Base-by-base conservation (phyloP, 2,113 vertebrate genomes). In the Merops nubicus region DNA sequence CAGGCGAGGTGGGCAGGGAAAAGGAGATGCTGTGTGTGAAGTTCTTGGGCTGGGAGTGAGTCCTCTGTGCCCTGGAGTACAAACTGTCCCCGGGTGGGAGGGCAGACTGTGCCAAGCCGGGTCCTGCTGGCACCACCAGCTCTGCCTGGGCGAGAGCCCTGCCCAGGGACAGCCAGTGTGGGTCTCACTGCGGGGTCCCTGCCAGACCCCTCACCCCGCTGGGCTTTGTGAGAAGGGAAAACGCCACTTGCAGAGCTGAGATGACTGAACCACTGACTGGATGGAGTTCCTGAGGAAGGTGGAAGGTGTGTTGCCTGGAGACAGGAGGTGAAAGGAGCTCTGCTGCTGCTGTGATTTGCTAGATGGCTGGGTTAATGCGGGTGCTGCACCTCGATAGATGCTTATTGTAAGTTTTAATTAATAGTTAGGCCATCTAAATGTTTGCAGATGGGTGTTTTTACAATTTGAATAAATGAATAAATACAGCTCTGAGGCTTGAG, bases 91-190 rank as follows among this genome's bases (percentile, higher is more conserved):
- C 5, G 1, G 2, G 10, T 26, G 25, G n/a, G 60, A 84, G 8
- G 62, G 51, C 5, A 8, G 59, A 25, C 14, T 56, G 53, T 0
- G 0, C 17, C 2, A 2, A 42, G 34, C 5, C 47, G 62, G 34
- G 33, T 62, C 34, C 8, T 21, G 23, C 26, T 40, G 26, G 19
- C 23, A 3, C 29, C 57, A 59, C 19, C 25, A 34, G 21, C 31
- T 21, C 23, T 5, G 1, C 4, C 12, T 77, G 0, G 0, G 16
- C 0, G 2, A 48, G 29, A 76, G 4, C 42, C 73, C 51, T 91
- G 60, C 7, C 26, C 10, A 15, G 6, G 33, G 22, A 38, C 3
- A 0, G 4, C 5, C 2, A 0, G 7, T 4, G 0, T 2, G 26
- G 38, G 19, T 59, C 56, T 42, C 51, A 6, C 25, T 3, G 1